A percentile compares a stretch with the other conserved stretches of the same genome.
These are phyloP conservation scores for Geotrypetes seraphini DNA, from an alignment of 2,797 vertebrate genomes.

Conservation along the genomic window DNA sequence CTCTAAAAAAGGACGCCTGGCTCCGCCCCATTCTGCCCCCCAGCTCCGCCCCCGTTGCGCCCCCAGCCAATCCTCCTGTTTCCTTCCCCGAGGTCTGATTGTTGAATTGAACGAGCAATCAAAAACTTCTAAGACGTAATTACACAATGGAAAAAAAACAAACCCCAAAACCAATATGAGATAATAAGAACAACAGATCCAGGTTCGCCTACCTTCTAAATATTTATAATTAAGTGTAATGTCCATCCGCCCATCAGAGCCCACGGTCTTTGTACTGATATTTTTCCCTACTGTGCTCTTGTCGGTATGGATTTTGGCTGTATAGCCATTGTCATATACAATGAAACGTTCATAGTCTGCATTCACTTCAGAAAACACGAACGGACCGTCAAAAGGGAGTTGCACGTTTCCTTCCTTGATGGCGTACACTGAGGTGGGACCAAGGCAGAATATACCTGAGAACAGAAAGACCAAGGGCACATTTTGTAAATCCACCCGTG, in stretches of 20 bases:
- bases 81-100: no score
- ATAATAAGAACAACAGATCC: no score
- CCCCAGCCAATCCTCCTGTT: no score
- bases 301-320: constrained; percentile 25
- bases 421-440: constrained; percentile 43
- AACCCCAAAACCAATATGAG: no score
- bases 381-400: constrained; percentile 41
- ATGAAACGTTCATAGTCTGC: constrained; percentile 57
- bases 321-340: neutral
- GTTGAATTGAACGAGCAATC: no score
- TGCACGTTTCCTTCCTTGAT: constrained; percentile 55
- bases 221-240: constrained; percentile 82
- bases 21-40: no score
- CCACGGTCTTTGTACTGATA: constrained; percentile 87
- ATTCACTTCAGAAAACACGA: constrained; percentile 58
- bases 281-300: constrained; percentile 53
- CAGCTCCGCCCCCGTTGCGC: no score
- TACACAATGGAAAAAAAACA: no score
- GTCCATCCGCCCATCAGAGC: constrained; percentile 67
- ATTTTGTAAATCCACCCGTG: no score
- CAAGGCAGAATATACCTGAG: constrained; percentile 57
- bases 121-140: no score
- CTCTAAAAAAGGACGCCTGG: no score
- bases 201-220: constrained; percentile 74
- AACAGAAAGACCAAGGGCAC: neutral